A percentile compares a stretch with the other conserved stretches of the same genome.
Evolutionary conservation across 2,888 invertebrate species (phyloP).

Genomic region (Dorcus hopei): DNA sequence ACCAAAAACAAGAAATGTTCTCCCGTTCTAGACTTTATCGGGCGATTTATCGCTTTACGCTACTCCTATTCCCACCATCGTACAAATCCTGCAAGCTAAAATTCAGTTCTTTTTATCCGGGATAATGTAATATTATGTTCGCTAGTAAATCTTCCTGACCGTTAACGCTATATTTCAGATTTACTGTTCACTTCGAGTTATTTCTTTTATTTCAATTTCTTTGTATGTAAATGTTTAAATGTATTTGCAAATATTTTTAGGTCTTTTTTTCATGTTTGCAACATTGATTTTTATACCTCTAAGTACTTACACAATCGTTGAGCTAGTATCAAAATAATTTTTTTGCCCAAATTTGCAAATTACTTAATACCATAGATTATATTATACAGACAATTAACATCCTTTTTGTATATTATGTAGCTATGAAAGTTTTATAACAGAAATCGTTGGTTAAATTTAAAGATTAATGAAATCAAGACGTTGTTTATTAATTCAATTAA

Average conservation of each 20-base stretch:
- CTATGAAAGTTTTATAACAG: too few relatives aligned
- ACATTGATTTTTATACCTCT: background rate
- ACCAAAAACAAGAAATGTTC: slow-evolving; percentile 46
- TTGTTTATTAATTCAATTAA: too few relatives aligned
- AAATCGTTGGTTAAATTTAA: too few relatives aligned
- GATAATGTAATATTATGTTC: slow-evolving; percentile 45
- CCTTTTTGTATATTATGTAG: too few relatives aligned
- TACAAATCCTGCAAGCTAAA: slow-evolving; percentile 43
- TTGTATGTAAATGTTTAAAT: background rate
- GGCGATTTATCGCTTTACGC: slow-evolving; percentile 44
- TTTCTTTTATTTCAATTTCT: background rate
- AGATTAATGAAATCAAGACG: too few relatives aligned
- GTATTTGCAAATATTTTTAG: background rate
- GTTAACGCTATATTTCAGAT: slow-evolving; percentile 9
- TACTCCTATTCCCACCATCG: slow-evolving; percentile 41
- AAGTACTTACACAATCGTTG: too few relatives aligned
- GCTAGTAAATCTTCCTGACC: slow-evolving; percentile 37
- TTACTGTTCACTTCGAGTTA: slow-evolving; percentile 3
- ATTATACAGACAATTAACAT: too few relatives aligned
- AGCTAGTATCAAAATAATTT: too few relatives aligned
- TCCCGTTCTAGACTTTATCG: slow-evolving; percentile 44
- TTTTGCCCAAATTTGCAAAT: too few relatives aligned
- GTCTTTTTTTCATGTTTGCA: background rate
- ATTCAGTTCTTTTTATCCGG: slow-evolving; percentile 44
- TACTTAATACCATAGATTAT: too few relatives aligned